Conservation (phyloP, 1,140 invertebrate species). For the Laupala kohalensis region DNA sequence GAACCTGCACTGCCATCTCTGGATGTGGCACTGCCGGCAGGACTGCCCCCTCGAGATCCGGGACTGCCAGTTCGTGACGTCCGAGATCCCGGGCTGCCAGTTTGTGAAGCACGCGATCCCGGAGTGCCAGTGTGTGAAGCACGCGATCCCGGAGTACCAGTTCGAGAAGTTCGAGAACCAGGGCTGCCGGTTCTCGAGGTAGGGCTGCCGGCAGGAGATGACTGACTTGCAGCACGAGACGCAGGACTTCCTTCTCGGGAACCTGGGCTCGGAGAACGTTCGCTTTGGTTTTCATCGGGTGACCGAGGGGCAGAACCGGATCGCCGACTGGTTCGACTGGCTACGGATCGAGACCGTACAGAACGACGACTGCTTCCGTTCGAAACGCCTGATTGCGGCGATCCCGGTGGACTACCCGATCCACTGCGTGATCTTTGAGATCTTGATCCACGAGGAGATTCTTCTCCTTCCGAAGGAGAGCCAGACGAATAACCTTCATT, state of each 20-base stretch:
- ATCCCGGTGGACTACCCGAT: not conserved
- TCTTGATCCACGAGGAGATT: not conserved
- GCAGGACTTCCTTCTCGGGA: not conserved
- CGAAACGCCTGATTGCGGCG: not conserved
- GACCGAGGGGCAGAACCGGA: not conserved
- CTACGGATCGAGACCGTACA: not conserved
- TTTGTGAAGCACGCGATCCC: not conserved
- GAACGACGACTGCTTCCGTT: slow-evolving; percentile 6
- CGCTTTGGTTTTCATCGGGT: not conserved
- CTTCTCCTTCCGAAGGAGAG: slow-evolving; percentile 1
- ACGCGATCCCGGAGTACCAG: not conserved
- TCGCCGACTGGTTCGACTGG: not conserved
- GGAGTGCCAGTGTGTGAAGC: not conserved
- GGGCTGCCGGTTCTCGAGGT: not conserved
- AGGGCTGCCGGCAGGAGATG: not conserved
- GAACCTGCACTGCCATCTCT: not conserved
- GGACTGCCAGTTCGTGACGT: not conserved
- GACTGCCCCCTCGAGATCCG: not conserved
- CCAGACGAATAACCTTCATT: slow-evolving; percentile 7
- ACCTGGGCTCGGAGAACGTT: too few relatives aligned
- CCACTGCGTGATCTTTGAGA: not conserved
- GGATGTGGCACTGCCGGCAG: not conserved
- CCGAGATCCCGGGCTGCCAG: not conserved
- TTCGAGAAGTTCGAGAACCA: not conserved
- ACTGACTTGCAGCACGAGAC: not conserved